Evolutionary conservation across 2,113 vertebrate species (phyloP).

Genomic region (Pan troglodytes): NHGRI_mPanTro3-v2.1_pri NC_072418.2:57297001-57297500

Average conservation of each 20-base stretch:
- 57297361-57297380: background rate
- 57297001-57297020: background rate
- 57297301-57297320: background rate
- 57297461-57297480: no score
- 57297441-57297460: background rate
- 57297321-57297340: background rate
- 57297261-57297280: background rate
- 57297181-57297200: background rate
- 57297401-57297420: background rate
- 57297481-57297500: background rate
- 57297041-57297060: background rate
- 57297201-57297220: background rate
- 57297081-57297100: background rate
- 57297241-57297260: background rate
- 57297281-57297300: background rate
- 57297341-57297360: background rate
- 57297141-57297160: background rate
- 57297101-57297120: background rate
- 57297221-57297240: background rate
- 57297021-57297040: background rate
- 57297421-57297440: background rate
- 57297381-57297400: background rate
- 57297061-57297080: background rate
- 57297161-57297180: background rate
- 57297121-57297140: background rate